Evolutionary conservation across 2,113 vertebrate species (phyloP).

Genomic region (Geococcyx californianus): DNA sequence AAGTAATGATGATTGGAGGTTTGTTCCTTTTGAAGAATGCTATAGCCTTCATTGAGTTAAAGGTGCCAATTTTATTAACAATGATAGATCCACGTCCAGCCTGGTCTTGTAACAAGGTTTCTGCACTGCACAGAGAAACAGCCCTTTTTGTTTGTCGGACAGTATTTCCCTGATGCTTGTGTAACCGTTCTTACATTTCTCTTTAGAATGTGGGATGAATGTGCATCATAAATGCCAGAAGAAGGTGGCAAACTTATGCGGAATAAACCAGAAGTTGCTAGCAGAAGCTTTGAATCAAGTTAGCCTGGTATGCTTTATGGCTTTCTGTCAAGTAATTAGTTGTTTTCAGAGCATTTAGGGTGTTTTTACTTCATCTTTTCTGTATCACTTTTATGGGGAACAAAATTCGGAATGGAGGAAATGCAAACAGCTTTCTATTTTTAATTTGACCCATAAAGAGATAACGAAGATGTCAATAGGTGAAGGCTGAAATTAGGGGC

Average conservation of each 20-base stretch:
- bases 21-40: background rate
- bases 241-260: constrained; percentile 97
- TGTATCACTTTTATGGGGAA: background rate
- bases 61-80: background rate
- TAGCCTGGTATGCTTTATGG: constrained; percentile 79
- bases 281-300: constrained; percentile 97
- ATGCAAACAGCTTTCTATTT: background rate
- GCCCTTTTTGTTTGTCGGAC: background rate
- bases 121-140: background rate
- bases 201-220: constrained; percentile 93
- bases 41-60: background rate
- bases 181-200: background rate
- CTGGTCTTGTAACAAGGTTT: background rate
- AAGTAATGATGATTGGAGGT: background rate
- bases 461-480: background rate
- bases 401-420: background rate
- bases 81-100: background rate
- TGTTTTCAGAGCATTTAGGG: background rate
- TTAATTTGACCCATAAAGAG: background rate
- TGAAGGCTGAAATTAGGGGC: background rate
- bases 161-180: background rate
- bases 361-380: background rate
- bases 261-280: constrained; percentile 98
- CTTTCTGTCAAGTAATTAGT: background rate
- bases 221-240: constrained; percentile 96